phyloP scores from a whole-genome alignment of 2,113 vertebrate species.

The Oncorhynchus mykiss region DNA sequence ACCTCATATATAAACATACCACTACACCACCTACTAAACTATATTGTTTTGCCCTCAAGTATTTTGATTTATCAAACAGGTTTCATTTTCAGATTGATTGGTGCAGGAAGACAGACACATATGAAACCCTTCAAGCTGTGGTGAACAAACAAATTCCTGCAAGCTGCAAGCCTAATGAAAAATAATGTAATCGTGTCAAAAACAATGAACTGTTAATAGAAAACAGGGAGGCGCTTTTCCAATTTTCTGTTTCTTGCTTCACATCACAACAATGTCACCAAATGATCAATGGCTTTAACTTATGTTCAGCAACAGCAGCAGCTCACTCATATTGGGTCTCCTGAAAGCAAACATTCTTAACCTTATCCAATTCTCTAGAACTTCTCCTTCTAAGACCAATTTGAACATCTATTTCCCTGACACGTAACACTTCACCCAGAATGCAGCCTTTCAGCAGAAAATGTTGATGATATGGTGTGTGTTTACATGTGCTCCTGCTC shows the following conservation, averaged over 20 bases:
- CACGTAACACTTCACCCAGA: conserved; percentile 11
- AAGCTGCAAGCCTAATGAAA: conserved; percentile 36
- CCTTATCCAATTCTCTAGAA: conserved; percentile 27
- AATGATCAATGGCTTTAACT: conserved; percentile 50
- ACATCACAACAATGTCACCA: conserved; percentile 36
- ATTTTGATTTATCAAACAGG: not conserved
- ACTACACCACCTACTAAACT: too few species aligned
- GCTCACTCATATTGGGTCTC: conserved; percentile 49
- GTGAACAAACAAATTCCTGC: conserved; percentile 19
- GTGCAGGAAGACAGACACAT: conserved; percentile 18
- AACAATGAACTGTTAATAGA: conserved; percentile 20
- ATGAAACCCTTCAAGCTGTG: conserved; percentile 25
- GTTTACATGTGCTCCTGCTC: not conserved
- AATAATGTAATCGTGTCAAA: conserved; percentile 38
- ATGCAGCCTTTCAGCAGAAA: not conserved
- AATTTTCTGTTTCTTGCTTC: conserved; percentile 25
- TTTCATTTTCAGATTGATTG: not conserved
- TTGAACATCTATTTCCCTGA: conserved; percentile 20
- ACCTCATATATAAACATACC: too few species aligned
- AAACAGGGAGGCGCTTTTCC: conserved; percentile 21
- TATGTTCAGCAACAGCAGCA: conserved; percentile 21
- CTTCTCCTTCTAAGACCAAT: conserved; percentile 15
- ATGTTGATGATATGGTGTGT: conserved; percentile 7
- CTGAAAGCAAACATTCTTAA: conserved; percentile 30
- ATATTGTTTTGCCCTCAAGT: not conserved